A percentile compares a stretch with the other conserved stretches of the same genome.
Evolutionary conservation across 1,140 invertebrate species (phyloP).

Genomic region (Drosophila carrolli): DNA sequence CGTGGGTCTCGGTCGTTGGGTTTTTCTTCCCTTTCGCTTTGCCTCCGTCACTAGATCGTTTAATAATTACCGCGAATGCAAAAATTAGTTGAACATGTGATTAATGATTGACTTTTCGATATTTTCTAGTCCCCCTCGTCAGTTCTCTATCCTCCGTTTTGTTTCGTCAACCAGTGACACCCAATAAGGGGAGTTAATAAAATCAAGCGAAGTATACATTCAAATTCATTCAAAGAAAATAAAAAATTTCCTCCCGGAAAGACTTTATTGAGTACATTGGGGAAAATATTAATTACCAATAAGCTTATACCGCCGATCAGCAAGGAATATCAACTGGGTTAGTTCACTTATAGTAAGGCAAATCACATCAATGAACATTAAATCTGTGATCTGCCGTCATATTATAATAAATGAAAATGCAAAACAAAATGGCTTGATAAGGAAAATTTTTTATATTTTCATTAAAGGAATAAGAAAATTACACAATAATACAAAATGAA

Average conservation of each 20-base stretch:
- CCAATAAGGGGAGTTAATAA: slow-evolving; percentile 17
- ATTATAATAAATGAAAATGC: too few relatives aligned
- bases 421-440: too few relatives aligned
- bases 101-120: slow-evolving; percentile 67
- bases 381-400: too few relatives aligned
- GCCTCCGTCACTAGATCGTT: slow-evolving; percentile 45
- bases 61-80: slow-evolving; percentile 79
- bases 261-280: not conserved
- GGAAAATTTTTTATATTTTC: too few relatives aligned
- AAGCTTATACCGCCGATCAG: not conserved
- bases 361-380: too few relatives aligned
- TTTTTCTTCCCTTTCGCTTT: slow-evolving; percentile 56
- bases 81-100: slow-evolving; percentile 59
- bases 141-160: slow-evolving; percentile 6
- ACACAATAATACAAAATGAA: not conserved
- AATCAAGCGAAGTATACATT: slow-evolving; percentile 4
- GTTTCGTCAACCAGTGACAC: slow-evolving; percentile 20
- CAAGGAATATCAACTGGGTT: not conserved
- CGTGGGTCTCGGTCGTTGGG: slow-evolving; percentile 71
- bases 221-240: slow-evolving; percentile 5
- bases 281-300: not conserved
- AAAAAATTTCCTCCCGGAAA: slow-evolving; percentile 5
- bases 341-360: too few relatives aligned
- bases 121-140: slow-evolving; percentile 27
- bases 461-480: not conserved